These are phyloP conservation scores for Fissipunctia ypsillon DNA, from an alignment of 2,888 invertebrate genomes.

Conservation along the genomic window DNA sequence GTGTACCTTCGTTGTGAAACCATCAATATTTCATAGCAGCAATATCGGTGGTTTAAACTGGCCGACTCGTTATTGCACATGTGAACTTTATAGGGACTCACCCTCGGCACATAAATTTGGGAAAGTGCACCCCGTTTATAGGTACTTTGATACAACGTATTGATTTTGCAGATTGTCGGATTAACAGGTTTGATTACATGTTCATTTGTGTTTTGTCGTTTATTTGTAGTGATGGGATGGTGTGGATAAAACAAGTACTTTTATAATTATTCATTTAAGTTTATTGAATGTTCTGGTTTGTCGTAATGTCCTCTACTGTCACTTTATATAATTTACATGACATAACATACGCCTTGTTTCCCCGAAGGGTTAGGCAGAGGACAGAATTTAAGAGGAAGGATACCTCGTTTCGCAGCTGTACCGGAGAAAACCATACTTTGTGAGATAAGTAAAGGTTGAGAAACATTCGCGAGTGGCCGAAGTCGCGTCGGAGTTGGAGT, in stretches of 20 bases:
- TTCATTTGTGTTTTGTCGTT: conserved; percentile 48
- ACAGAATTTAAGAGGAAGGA: not conserved
- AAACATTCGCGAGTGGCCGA: not conserved
- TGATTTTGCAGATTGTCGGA: conserved; percentile 84
- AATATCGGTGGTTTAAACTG: conserved; percentile 87
- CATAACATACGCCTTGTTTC: too few relatives aligned
- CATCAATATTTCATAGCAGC: conserved; percentile 87
- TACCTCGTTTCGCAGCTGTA: not conserved
- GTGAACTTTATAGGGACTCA: conserved; percentile 87
- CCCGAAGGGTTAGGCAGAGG: too few relatives aligned
- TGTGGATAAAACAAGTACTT: not conserved
- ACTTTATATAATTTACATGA: too few relatives aligned
- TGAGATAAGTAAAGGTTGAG: not conserved
- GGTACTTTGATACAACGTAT: conserved; percentile 78
- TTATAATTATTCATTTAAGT: not conserved
- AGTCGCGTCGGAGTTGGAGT: too few relatives aligned
- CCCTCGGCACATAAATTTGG: conserved; percentile 88
- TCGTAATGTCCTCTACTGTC: not conserved
- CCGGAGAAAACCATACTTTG: not conserved
- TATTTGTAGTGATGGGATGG: conserved; percentile 20
- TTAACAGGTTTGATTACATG: conserved; percentile 70
- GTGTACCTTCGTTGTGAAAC: conserved; percentile 72
- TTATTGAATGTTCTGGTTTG: not conserved
- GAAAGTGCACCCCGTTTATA: conserved; percentile 78
- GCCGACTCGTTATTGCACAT: conserved; percentile 87